phyloP scores from a whole-genome alignment of 2,113 vertebrate species.

The Rhinogobius similis region DNA sequence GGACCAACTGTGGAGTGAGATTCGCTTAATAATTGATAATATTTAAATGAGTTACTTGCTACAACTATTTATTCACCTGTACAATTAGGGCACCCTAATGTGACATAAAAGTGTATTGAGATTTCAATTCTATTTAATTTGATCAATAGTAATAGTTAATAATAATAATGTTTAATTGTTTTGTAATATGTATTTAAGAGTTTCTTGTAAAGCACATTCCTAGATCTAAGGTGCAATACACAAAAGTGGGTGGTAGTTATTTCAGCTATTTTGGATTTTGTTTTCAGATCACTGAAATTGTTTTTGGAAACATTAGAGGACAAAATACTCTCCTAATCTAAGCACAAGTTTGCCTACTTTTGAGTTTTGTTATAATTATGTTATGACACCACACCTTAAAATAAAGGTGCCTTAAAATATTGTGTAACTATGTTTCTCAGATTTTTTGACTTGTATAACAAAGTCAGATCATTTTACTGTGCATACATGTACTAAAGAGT shows the following conservation, averaged over 20 bases:
- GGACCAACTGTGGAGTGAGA: slow-evolving; percentile 64
- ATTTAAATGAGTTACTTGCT: slow-evolving; percentile 42
- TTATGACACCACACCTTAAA: slow-evolving; percentile 84
- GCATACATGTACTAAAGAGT: neutral
- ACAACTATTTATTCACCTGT: slow-evolving; percentile 32
- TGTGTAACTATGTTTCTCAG: neutral
- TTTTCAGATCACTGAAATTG: slow-evolving; percentile 75
- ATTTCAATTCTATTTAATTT: slow-evolving; percentile 20
- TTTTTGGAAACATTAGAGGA: slow-evolving; percentile 72
- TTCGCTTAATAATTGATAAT: slow-evolving; percentile 23
- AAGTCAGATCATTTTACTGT: neutral
- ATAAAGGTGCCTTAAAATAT: slow-evolving; percentile 81
- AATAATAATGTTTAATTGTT: slow-evolving; percentile 38
- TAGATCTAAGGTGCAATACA: slow-evolving; percentile 80
- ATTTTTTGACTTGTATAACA: neutral
- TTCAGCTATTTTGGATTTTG: slow-evolving; percentile 61
- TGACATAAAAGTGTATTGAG: slow-evolving; percentile 17
- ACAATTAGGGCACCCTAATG: slow-evolving; percentile 26
- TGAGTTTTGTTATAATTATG: slow-evolving; percentile 70
- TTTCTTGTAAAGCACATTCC: slow-evolving; percentile 59
- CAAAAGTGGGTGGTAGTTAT: slow-evolving; percentile 71
- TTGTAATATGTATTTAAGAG: slow-evolving; percentile 63
- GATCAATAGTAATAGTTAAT: slow-evolving; percentile 18
- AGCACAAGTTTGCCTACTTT: slow-evolving; percentile 79
- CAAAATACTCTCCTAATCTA: slow-evolving; percentile 65